Evolutionary conservation across 2,888 invertebrate genomes (phyloP).

Genomic region (Epistrophe grossulariae): DNA sequence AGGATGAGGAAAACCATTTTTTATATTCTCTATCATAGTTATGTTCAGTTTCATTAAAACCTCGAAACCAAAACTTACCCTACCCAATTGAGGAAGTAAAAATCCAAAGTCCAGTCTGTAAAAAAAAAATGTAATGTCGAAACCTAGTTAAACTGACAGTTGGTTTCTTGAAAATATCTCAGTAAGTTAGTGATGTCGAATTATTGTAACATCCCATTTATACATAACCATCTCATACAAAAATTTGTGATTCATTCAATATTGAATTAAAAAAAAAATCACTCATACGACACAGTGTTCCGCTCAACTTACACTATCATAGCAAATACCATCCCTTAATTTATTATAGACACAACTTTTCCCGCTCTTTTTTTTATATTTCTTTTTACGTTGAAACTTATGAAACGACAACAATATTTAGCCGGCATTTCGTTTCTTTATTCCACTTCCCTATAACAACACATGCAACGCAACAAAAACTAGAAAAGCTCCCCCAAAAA

Average conservation of each 20-base stretch:
- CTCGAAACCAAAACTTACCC: no score
- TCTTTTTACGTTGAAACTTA: neutral
- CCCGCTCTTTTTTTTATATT: constrained; percentile 23
- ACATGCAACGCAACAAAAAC: constrained; percentile 24
- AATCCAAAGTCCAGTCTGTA: no score
- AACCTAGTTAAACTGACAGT: no score
- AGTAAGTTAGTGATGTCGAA: no score
- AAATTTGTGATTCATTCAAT: neutral
- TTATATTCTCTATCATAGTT: no score
- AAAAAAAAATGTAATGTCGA: no score
- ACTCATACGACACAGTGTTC: constrained; percentile 53
- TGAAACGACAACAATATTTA: neutral
- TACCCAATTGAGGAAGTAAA: no score
- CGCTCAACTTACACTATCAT: constrained; percentile 4
- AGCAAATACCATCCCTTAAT: constrained; percentile 15
- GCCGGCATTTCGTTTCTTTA: constrained; percentile 49
- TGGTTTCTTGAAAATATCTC: no score
- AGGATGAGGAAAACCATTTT: no score
- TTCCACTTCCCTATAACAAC: constrained; percentile 10
- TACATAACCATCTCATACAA: no score
- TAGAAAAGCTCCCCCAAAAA: neutral
- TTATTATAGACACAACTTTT: neutral
- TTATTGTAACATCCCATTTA: no score
- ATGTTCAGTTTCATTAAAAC: no score
- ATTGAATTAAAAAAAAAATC: constrained; percentile 9